Evolutionary conservation across 2,888 invertebrate species (phyloP).

Genomic region (Diplolepis rosae): DNA sequence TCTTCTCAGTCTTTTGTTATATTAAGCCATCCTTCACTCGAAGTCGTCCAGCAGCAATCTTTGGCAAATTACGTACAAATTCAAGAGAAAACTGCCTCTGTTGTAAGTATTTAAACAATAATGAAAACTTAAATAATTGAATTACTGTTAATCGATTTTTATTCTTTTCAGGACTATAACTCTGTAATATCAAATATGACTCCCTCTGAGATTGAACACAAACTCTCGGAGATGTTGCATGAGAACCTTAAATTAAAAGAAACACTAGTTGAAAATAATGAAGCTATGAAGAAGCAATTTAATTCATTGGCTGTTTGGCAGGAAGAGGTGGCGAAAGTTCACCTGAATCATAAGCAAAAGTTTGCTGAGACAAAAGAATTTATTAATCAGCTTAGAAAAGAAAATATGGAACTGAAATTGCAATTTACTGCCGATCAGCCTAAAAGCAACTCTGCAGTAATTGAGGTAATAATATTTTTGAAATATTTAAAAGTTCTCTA

Average conservation of each 20-base stretch:
- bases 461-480: not conserved
- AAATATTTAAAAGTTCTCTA: not conserved
- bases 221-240: conserved; percentile 76
- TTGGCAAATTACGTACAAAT: conserved; percentile 62
- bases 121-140: too few relatives aligned
- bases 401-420: conserved; percentile 62
- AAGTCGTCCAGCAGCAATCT: conserved; percentile 57
- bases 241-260: conserved; percentile 78
- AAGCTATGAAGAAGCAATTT: conserved; percentile 81
- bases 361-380: conserved; percentile 80
- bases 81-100: conserved; percentile 55
- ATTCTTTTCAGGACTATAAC: conserved; percentile 59
- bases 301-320: conserved; percentile 79
- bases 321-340: conserved; percentile 79
- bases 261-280: conserved; percentile 80
- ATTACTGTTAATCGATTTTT: too few relatives aligned
- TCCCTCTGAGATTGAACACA: conserved; percentile 75
- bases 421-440: not conserved
- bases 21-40: conserved; percentile 59
- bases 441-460: not conserved
- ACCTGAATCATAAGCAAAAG: conserved; percentile 79
- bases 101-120: conserved; percentile 50
- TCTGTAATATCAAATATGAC: conserved; percentile 60
- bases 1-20: conserved; percentile 66
- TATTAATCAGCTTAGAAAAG: conserved; percentile 71